Evolutionary conservation across 2,888 invertebrate species (phyloP).

Genomic region (Ochlodes sylvanus): DNA sequence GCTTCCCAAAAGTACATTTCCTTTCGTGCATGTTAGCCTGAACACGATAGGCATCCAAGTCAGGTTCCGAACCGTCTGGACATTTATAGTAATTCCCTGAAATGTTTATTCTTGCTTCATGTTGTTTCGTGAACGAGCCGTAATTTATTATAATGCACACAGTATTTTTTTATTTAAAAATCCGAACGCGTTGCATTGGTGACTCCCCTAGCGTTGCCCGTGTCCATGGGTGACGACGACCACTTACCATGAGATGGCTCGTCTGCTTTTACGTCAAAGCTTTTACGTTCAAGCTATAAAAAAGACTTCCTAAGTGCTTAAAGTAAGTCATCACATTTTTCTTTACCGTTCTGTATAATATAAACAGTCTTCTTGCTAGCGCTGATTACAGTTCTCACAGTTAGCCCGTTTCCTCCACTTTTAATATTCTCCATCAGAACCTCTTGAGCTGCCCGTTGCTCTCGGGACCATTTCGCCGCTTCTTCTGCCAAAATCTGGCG

Average conservation of each 20-base stretch:
- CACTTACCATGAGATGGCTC: too few species aligned
- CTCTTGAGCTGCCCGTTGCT: slow-evolving; percentile 76
- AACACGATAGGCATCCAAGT: slow-evolving; percentile 69
- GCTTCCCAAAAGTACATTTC: slow-evolving; percentile 69
- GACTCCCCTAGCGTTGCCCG: too few species aligned
- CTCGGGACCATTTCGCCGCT: slow-evolving; percentile 79
- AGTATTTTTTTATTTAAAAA: too few species aligned
- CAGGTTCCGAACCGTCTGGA: slow-evolving; percentile 73
- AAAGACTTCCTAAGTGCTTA: too few species aligned
- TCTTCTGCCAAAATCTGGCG: slow-evolving; percentile 77
- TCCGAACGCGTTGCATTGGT: too few species aligned
- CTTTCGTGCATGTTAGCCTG: slow-evolving; percentile 78
- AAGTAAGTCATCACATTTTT: too few species aligned
- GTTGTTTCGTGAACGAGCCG: too few species aligned
- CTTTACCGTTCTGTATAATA: slow-evolving; percentile 75
- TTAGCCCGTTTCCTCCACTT: slow-evolving; percentile 77
- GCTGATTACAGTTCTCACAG: slow-evolving; percentile 72
- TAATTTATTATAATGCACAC: too few species aligned
- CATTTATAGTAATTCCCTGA: slow-evolving; percentile 74
- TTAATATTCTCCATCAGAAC: slow-evolving; percentile 80
- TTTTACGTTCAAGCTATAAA: too few species aligned
- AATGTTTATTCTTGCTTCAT: slow-evolving; percentile 2
- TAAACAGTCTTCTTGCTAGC: slow-evolving; percentile 62
- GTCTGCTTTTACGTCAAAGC: too few species aligned
- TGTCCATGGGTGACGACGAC: too few species aligned